phyloP scores from a whole-genome alignment of 2,113 vertebrate species.

The Merops nubicus region DNA sequence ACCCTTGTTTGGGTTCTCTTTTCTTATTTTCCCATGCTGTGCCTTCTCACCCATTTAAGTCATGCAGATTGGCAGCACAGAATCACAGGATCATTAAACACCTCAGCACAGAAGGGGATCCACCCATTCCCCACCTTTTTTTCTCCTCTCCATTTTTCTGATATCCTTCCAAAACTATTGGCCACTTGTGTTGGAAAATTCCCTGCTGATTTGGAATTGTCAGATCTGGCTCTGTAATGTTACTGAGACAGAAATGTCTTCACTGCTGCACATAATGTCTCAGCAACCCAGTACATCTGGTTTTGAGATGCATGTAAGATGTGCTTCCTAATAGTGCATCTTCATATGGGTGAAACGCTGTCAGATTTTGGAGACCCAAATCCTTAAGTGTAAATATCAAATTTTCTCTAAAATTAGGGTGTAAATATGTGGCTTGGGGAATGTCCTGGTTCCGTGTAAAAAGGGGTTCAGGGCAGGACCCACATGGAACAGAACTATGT shows the following conservation, averaged over 20 bases:
- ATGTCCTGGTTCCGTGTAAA: too few species aligned
- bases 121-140: neutral
- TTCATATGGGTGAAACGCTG: neutral
- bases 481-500: too few species aligned
- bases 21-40: neutral
- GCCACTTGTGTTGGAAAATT: neutral
- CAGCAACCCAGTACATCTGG: neutral
- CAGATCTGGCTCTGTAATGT: neutral
- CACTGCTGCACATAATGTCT: neutral
- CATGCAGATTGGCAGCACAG: neutral
- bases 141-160: neutral
- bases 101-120: neutral
- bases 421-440: neutral
- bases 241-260: neutral
- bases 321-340: neutral
- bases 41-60: neutral
- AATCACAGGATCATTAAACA: neutral
- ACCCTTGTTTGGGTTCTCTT: neutral
- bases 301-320: neutral
- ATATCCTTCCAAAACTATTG: neutral
- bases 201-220: neutral
- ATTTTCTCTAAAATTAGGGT: neutral
- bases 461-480: too few species aligned
- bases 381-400: neutral
- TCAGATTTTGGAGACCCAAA: neutral